Evolutionary conservation across 1,140 invertebrate genomes (phyloP).

Genomic region (Platorchestia sp.): DNA sequence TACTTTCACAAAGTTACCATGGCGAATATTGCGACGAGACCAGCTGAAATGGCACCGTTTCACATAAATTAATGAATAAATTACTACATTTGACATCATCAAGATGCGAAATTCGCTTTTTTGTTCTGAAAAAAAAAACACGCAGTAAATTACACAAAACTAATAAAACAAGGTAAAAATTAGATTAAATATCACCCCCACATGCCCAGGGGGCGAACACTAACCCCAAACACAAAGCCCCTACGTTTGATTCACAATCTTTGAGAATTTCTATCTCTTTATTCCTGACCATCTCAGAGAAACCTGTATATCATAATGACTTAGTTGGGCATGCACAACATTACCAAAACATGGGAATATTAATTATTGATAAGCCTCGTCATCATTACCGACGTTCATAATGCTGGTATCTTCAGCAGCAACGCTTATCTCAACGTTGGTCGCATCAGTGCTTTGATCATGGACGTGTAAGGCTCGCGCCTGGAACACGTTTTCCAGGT

Average conservation of each 20-base stretch:
- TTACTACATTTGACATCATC: background rate
- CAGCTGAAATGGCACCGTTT: background rate
- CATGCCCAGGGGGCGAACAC: background rate
- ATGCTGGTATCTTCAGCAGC: background rate
- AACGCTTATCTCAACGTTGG: background rate
- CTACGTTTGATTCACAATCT: background rate
- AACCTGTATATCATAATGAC: background rate
- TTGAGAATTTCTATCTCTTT: no score
- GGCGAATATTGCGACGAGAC: background rate
- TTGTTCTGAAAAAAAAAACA: background rate
- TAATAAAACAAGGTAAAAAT: background rate
- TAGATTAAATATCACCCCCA: background rate
- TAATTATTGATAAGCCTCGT: conserved; percentile 12
- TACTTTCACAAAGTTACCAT: background rate
- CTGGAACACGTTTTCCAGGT: background rate
- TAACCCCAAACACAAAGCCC: background rate
- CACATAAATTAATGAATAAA: background rate
- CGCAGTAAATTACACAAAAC: background rate
- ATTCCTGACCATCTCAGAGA: background rate
- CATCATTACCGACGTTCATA: background rate
- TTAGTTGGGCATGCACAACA: background rate
- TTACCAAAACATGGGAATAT: background rate
- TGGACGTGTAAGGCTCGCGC: background rate
- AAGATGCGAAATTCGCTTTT: background rate
- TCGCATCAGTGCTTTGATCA: background rate